Evolutionary conservation across 2,113 vertebrate genomes (phyloP), one percentile per base, ranked within the genome.

Genomic region (Spermophilus dauricus): DNA sequence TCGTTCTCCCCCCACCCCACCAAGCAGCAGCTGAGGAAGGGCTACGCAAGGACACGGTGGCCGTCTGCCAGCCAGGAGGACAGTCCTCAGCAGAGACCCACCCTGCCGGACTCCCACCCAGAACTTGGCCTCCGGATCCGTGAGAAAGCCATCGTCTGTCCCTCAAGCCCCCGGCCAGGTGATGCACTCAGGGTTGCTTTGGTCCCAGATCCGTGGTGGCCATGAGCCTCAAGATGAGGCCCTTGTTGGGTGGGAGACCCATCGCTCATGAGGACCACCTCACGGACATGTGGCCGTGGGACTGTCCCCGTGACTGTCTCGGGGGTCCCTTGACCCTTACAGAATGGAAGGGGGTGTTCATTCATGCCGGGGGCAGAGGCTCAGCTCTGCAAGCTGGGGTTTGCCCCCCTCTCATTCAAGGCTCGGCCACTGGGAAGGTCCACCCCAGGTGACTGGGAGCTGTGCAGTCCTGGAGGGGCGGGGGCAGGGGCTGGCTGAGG

Each of bases 251-350:
- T 28, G 20, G 70, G 17, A 39, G 80, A 8, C 8, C 5, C 42
- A 2, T 11, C 6, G 0, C 1, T 26, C 8, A 26, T 1, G 22
- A 32, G 18, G 18, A 18, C 22, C 37, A 2, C 12, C 26, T 51
- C 24, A 22, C 2, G 11, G 16, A 3, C 30, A 32, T 0, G 16
- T 9, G n/a, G 24, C 10, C 20, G 13, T 28, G 0, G 8, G 16
- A 48, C 11, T 1, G 1, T 22, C 20, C 56, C 5, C 17, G 20
- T 22, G 18, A 22, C 58, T 65, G 7, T 13, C 61, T 63, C 14
- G 20, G 6, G 12, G 2, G 16, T 0, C 6, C 17, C 39, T 89
- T 5, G 1, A 6, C 77, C 67, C 72, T 63, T 30, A 45, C 45
- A 28, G 45, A 81, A 63, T 11, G 1, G 30, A 65, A 34, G 10